Conservation (phyloP, 1,140 invertebrate species). For the Notospermus geniculatus region DNA sequence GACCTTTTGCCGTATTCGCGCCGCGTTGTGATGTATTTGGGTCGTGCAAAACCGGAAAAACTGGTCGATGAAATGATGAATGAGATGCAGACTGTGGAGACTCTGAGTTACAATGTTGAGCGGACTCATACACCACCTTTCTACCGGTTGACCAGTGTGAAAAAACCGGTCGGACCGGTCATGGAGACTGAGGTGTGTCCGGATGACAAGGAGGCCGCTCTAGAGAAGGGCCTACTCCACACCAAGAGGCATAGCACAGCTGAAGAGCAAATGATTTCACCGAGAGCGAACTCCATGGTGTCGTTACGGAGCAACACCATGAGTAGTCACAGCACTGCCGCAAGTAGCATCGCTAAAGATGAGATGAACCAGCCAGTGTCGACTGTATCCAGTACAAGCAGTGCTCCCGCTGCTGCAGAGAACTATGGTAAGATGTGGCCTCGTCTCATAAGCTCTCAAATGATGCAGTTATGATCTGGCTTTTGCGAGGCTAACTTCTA, state of each 20-base stretch:
- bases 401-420: too few species aligned
- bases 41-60: slow-evolving; percentile 82
- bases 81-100: slow-evolving; percentile 90
- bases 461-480: too few species aligned
- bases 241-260: slow-evolving; percentile 94
- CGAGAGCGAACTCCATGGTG: slow-evolving; percentile 9
- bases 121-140: slow-evolving; percentile 96
- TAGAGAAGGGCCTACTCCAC: slow-evolving; percentile 79
- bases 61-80: slow-evolving; percentile 95
- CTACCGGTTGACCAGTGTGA: slow-evolving; percentile 70
- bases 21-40: slow-evolving; percentile 87
- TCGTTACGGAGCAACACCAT: slow-evolving; percentile 5
- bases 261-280: slow-evolving; percentile 58
- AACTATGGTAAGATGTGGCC: too few species aligned
- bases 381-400: too few species aligned
- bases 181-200: slow-evolving; percentile 42
- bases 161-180: slow-evolving; percentile 35
- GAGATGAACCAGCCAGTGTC: too few species aligned
- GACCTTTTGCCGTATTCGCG: slow-evolving; percentile 85
- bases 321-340: neutral
- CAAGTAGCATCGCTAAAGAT: too few species aligned
- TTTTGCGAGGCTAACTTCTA: too few species aligned
- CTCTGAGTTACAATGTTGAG: slow-evolving; percentile 90
- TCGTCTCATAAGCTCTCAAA: too few species aligned
- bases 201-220: slow-evolving; percentile 16